phyloP scores from a whole-genome alignment of 2,113 vertebrate genomes.

The Triplophysa siluroides region DNA sequence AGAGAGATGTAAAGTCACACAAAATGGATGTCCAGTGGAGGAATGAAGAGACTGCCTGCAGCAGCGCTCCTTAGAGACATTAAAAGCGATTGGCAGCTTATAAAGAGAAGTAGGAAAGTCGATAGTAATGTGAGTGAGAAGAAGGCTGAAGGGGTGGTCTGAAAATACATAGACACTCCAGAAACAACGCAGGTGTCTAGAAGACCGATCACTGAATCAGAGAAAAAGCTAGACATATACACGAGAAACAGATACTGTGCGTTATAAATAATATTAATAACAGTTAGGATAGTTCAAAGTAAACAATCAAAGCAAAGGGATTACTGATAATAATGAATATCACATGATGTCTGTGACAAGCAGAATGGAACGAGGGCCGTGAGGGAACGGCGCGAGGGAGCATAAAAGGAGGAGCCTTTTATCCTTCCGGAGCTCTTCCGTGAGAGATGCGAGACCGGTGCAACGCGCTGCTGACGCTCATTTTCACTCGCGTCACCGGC shows the following conservation, averaged over 20 bases:
- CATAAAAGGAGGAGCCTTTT: no score
- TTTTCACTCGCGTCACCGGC: no score
- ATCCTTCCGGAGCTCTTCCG: no score
- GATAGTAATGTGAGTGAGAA: conserved; percentile 26
- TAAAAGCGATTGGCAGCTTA: conserved; percentile 29
- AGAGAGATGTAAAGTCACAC: conserved; percentile 1
- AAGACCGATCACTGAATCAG: conserved; percentile 10
- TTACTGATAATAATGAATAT: not conserved
- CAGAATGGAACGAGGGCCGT: no score
- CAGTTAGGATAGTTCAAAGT: not conserved
- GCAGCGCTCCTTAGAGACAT: conserved; percentile 27
- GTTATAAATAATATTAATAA: not conserved
- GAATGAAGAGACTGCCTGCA: conserved; percentile 21
- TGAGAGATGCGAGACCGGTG: no score
- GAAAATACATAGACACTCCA: conserved; percentile 20
- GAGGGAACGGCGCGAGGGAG: no score
- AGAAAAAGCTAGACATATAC: not conserved
- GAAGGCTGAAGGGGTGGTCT: conserved; percentile 17
- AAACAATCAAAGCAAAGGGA: not conserved
- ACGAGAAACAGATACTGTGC: not conserved
- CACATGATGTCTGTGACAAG: no score
- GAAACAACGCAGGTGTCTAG: conserved; percentile 19
- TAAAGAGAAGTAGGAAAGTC: conserved; percentile 43
- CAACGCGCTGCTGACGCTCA: no score
- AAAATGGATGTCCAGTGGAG: conserved; percentile 13